Evolutionary conservation across 2,888 invertebrate genomes (phyloP).

Genomic region (Synanthedon myopaeformis): DNA sequence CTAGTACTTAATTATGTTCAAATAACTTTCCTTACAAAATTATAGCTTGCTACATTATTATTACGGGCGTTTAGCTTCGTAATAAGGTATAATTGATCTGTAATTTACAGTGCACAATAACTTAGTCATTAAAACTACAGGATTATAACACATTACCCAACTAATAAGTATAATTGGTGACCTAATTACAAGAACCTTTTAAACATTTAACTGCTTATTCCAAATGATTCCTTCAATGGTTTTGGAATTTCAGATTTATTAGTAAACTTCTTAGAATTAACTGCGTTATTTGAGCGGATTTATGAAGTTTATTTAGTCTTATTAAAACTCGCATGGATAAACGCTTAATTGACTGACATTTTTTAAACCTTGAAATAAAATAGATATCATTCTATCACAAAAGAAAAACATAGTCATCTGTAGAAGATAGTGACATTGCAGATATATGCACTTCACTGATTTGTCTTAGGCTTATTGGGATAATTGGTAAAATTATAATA

Average conservation of each 20-base stretch:
- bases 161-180: slow-evolving; percentile 15
- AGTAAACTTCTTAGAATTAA: slow-evolving; percentile 20
- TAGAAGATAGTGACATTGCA: too few species aligned
- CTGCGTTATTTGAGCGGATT: slow-evolving; percentile 10
- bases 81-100: slow-evolving; percentile 25
- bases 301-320: slow-evolving; percentile 20
- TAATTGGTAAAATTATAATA: too few species aligned
- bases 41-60: slow-evolving; percentile 5
- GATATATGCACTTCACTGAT: too few species aligned
- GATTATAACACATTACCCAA: neutral
- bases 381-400: slow-evolving; percentile 4
- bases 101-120: slow-evolving; percentile 12
- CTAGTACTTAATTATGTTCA: too few species aligned
- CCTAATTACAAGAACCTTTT: slow-evolving; percentile 1
- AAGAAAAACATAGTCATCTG: too few species aligned
- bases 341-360: slow-evolving; percentile 41
- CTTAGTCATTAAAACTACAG: neutral
- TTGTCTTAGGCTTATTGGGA: too few species aligned
- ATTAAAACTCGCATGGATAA: slow-evolving; percentile 21
- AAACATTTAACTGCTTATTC: neutral
- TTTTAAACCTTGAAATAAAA: slow-evolving; percentile 7
- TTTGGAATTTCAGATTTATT: slow-evolving; percentile 18
- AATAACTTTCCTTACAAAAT: slow-evolving; percentile 8
- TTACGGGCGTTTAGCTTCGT: slow-evolving; percentile 21
- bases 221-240: slow-evolving; percentile 5